phyloP scores from a whole-genome alignment of 2,888 invertebrate genomes.

The Rhaphigaster nebulosa region DNA sequence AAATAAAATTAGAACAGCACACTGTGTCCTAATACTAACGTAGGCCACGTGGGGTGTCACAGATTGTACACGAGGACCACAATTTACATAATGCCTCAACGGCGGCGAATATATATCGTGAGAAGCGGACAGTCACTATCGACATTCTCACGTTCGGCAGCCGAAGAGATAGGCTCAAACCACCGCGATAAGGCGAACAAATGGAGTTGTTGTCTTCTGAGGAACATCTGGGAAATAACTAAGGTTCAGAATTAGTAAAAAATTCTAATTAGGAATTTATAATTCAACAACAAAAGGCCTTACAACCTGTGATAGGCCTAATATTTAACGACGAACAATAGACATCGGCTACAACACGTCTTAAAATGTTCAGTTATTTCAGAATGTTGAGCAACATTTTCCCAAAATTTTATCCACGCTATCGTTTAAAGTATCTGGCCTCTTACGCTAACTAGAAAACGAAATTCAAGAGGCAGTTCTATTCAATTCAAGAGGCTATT shows the following conservation, averaged over 20 bases:
- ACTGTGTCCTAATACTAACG: background rate
- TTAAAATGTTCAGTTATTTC: too few relatives aligned
- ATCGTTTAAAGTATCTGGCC: too few relatives aligned
- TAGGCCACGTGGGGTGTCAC: background rate
- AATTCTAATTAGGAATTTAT: background rate
- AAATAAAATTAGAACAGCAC: too few relatives aligned
- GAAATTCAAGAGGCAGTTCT: too few relatives aligned
- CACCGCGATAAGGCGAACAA: background rate
- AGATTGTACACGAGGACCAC: background rate
- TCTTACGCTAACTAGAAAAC: too few relatives aligned
- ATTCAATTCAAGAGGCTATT: too few relatives aligned
- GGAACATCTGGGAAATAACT: background rate
- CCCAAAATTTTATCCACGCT: too few relatives aligned
- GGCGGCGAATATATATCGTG: conserved; percentile 15
- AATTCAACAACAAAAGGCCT: background rate
- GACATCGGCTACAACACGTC: too few relatives aligned
- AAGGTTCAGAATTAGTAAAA: background rate
- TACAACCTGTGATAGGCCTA: background rate
- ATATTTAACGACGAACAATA: background rate
- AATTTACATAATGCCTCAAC: background rate
- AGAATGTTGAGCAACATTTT: too few relatives aligned
- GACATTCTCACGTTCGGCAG: background rate
- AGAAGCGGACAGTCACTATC: background rate
- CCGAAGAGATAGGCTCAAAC: background rate
- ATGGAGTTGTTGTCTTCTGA: background rate